Percentiles rank a stretch among this genome's conserved stretches.
These are phyloP conservation scores for Aspiorhynchus laticeps DNA, from an alignment of 2,113 vertebrate genomes.

Conservation along the genomic window DNA sequence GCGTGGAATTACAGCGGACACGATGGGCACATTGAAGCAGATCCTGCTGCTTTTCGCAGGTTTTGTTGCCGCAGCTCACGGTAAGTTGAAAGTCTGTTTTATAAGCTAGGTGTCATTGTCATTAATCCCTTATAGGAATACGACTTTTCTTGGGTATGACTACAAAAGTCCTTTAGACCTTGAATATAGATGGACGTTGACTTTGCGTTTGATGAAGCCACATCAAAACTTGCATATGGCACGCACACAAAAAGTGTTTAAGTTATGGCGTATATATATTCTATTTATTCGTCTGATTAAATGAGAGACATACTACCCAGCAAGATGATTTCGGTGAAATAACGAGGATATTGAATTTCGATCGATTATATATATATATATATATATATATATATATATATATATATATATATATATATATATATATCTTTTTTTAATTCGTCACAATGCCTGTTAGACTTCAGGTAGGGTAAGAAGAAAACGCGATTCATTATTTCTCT, in stretches of 20 bases:
- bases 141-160: background rate
- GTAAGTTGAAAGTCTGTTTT: slow-evolving; percentile 73
- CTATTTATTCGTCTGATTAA: too few relatives aligned
- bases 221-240: slow-evolving; percentile 40
- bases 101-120: slow-evolving; percentile 9
- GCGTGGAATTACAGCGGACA: slow-evolving; percentile 83
- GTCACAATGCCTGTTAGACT: slow-evolving; percentile 17
- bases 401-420: too few relatives aligned
- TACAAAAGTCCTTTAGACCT: slow-evolving; percentile 13
- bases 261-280: slow-evolving; percentile 20
- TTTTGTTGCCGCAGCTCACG: slow-evolving; percentile 81
- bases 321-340: background rate
- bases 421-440: background rate
- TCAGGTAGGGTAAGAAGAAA: background rate
- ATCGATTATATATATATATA: background rate
- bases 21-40: slow-evolving; percentile 78
- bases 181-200: slow-evolving; percentile 19
- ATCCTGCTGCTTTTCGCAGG: slow-evolving; percentile 79
- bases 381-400: too few relatives aligned
- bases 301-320: too few relatives aligned
- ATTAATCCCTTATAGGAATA: background rate
- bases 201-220: slow-evolving; percentile 11
- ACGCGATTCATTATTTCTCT: background rate
- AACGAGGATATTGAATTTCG: background rate
- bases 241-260: background rate